phyloP scores from a whole-genome alignment of 1,140 invertebrate species.

The Drosophila tropicalis region DNA sequence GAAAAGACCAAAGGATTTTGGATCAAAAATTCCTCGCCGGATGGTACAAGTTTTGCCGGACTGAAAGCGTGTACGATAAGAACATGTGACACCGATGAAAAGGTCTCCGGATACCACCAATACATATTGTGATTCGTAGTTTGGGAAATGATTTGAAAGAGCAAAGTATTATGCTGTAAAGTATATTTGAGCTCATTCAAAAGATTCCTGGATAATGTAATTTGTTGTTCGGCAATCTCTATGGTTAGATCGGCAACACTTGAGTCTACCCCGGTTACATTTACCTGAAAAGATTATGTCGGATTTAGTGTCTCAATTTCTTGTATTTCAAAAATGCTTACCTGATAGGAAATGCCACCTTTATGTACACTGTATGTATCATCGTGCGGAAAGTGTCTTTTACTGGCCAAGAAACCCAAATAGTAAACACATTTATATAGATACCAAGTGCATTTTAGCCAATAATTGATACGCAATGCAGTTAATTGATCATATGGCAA shows the following conservation, averaged over 20 bases:
- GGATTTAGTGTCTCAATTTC: neutral
- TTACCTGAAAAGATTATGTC: neutral
- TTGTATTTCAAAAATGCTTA: neutral
- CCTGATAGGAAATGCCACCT: constrained; percentile 35
- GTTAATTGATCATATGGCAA: constrained; percentile 21
- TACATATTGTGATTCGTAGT: constrained; percentile 18
- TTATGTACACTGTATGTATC: neutral
- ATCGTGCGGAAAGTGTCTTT: constrained; percentile 11
- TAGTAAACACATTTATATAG: constrained; percentile 34
- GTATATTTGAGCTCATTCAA: neutral
- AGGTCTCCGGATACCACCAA: constrained; percentile 39
- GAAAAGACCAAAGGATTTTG: constrained; percentile 3
- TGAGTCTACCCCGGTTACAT: neutral
- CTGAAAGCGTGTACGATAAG: constrained; percentile 25
- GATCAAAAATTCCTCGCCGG: neutral
- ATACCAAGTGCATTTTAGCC: constrained; percentile 28
- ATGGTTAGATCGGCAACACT: neutral
- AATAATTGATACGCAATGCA: constrained; percentile 19
- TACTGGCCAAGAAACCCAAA: constrained; percentile 29
- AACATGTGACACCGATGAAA: constrained; percentile 25
- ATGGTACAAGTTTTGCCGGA: neutral
- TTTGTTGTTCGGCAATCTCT: constrained; percentile 14
- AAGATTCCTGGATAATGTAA: neutral
- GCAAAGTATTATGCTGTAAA: constrained; percentile 1
- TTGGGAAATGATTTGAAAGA: constrained; percentile 45